Evolutionary conservation across 2,113 vertebrate species (phyloP).

Genomic region (Ptilorrhoa leucosticta): DNA sequence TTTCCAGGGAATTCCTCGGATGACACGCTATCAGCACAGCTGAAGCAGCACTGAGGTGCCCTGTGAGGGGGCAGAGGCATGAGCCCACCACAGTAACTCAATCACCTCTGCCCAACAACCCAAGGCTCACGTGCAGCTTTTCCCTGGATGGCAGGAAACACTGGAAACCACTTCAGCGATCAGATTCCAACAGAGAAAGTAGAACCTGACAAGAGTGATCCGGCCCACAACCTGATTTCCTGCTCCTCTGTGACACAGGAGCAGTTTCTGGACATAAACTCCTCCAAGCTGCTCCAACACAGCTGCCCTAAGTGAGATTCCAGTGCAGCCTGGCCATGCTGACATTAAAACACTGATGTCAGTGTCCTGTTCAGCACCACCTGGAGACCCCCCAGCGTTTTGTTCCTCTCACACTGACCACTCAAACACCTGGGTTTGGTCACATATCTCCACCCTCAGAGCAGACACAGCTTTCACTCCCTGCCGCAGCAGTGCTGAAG

Average conservation of each 20-base stretch:
- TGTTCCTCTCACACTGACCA: not conserved
- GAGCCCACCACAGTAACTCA: not conserved
- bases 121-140: rapidly evolving
- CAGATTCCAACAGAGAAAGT: not conserved
- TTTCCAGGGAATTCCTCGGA: conserved; percentile 6
- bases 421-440: not conserved
- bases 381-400: not conserved
- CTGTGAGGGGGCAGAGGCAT: not conserved
- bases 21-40: rapidly evolving
- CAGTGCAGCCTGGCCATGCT: not conserved
- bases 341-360: not conserved
- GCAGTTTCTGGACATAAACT: not conserved
- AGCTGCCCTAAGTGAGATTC: not conserved
- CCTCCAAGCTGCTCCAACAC: not conserved
- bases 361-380: not conserved
- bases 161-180: not conserved
- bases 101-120: not conserved
- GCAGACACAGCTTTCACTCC: not conserved
- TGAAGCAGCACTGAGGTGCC: not conserved
- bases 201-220: rapidly evolving
- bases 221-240: not conserved
- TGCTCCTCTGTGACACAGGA: not conserved
- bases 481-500: rapidly evolving
- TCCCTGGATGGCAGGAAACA: not conserved
- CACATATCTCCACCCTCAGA: rapidly evolving